A percentile compares a stretch with the other conserved stretches of the same genome.
Evolutionary conservation across 2,113 vertebrate genomes (phyloP).

Genomic region (Gymnarchus niloticus): DNA sequence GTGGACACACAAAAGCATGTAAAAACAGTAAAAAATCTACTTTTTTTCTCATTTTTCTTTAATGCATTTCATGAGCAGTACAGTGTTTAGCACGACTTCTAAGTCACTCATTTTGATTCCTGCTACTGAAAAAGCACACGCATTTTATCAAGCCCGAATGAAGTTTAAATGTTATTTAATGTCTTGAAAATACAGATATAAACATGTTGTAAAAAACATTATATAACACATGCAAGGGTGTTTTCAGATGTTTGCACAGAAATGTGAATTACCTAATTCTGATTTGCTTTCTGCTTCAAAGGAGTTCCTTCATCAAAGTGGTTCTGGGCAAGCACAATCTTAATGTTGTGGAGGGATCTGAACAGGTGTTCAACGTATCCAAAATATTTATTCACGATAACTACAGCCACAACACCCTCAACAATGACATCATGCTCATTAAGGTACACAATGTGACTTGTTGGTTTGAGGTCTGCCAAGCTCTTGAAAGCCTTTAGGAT

Average conservation of each 20-base stretch:
- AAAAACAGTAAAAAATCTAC: neutral
- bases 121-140: neutral
- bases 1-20: neutral
- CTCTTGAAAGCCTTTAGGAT: neutral
- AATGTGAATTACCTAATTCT: neutral
- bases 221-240: neutral
- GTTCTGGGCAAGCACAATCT: slow-evolving; percentile 54
- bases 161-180: too few species aligned
- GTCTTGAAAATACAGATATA: neutral
- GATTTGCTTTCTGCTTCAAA: slow-evolving; percentile 23
- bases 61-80: neutral
- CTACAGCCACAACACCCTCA: slow-evolving; percentile 50
- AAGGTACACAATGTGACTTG: slow-evolving; percentile 46
- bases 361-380: slow-evolving; percentile 53
- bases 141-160: too few species aligned
- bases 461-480: neutral
- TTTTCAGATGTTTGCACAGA: neutral
- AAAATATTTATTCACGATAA: slow-evolving; percentile 39
- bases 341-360: slow-evolving; percentile 31
- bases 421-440: slow-evolving; percentile 66
- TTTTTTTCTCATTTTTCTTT: neutral
- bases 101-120: neutral
- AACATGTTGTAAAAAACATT: neutral
- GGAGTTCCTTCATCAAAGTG: slow-evolving; percentile 50
- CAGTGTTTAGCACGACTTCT: neutral